phyloP scores from a whole-genome alignment of 2,797 vertebrate genomes.

The Myotis planiceps region DNA sequence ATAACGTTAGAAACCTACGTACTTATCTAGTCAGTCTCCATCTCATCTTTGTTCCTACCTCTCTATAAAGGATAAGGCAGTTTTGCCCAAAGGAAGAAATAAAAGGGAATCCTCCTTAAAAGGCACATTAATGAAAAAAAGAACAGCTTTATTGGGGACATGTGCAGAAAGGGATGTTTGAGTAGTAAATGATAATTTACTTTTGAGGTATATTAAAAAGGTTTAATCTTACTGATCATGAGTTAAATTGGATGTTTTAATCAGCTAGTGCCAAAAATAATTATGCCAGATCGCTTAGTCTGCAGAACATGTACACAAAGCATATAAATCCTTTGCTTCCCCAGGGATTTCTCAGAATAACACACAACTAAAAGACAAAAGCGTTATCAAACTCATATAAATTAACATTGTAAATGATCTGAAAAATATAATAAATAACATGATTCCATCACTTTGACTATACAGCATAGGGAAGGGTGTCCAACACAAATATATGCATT shows the following conservation, averaged over 20 bases:
- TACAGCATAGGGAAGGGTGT: constrained; percentile 88
- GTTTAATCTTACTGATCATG: constrained; percentile 94
- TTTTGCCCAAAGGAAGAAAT: constrained; percentile 91
- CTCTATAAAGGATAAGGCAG: constrained; percentile 84
- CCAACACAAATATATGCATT: constrained; percentile 95
- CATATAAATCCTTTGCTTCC: constrained; percentile 94
- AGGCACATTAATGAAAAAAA: constrained; percentile 91
- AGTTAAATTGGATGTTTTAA: constrained; percentile 95
- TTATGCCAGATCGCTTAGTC: constrained; percentile 95
- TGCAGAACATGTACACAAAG: constrained; percentile 95
- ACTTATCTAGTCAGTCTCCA: constrained; percentile 80
- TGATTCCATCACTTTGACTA: constrained; percentile 93
- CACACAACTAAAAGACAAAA: constrained; percentile 95
- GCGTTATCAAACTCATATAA: constrained; percentile 95
- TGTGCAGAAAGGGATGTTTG: constrained; percentile 85
- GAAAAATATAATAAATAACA: constrained; percentile 96
- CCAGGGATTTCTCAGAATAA: constrained; percentile 94
- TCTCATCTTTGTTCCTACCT: constrained; percentile 85
- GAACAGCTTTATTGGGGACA: constrained; percentile 84
- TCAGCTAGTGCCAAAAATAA: constrained; percentile 95
- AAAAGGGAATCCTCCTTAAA: constrained; percentile 89
- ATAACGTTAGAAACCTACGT: constrained; percentile 82
- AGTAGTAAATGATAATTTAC: constrained; percentile 89
- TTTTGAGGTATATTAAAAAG: constrained; percentile 93
- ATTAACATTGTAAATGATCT: constrained; percentile 99